Base-by-base conservation (phyloP, 2,888 invertebrate species). In the Nebria brevicollis region DNA sequence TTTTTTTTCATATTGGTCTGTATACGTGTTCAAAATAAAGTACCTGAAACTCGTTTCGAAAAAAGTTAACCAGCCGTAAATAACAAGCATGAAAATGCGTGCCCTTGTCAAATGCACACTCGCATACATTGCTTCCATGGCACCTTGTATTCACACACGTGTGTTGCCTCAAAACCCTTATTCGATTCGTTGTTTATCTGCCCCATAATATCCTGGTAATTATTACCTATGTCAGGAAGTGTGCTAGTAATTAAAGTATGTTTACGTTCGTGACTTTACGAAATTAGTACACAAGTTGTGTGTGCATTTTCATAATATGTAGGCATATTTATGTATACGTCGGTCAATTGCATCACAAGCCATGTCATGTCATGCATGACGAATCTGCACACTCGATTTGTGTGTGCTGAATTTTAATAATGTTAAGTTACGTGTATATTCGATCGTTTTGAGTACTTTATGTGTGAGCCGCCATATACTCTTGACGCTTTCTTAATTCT, bases 211-310 rank as follows among this genome's bases (percentile, higher is more conserved):
- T 72, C 75, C 70, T 64, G 64, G 76, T 76, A 72, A 72, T 72
- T 75, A 75, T 68, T 41, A 76, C 70, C 75, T 75, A 75, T 76
- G 81, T 79, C 79, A 81, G 81, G 81, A 81, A 81, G 81, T 81
- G 81, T 76, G 72, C 72, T 76, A 64, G 81, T 75, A 81, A 81
- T 81, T 81, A 81, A 76, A 81, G 72, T 76, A 34, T 76, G 81
- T 81, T 81, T 81, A 75, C 72, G 81, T 81, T 81, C 81, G 81
- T 81, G 81, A 81, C 81, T 81, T 25, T 66, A 64, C 75, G 76
- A 81, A 81, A 81, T 81, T 81, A 81, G 81, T 76, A 75, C 75
- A 54, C 54, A 79, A 79, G 77, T 72, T 77, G 79, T 68, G 77
- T 65, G 65, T 64, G 54, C 54, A 54, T 54, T 54, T 54, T 54